Percentiles rank a stretch among this genome's conserved stretches.
Evolutionary conservation across 2,888 invertebrate species (phyloP).

Genomic region (Smittia sp.): DNA sequence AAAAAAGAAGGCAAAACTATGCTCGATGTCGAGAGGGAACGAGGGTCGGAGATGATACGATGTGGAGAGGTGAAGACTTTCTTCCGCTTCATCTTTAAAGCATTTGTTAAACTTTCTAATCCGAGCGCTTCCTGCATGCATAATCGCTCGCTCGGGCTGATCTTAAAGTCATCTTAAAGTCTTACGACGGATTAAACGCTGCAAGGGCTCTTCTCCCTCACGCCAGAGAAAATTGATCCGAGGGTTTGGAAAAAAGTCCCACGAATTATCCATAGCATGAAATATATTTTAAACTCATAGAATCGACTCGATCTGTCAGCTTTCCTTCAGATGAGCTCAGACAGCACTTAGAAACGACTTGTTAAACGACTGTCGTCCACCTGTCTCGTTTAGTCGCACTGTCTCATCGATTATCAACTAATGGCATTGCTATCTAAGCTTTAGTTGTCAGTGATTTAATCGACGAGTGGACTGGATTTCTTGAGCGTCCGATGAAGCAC

Average conservation of each 20-base stretch:
- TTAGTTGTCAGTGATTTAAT: too few relatives aligned
- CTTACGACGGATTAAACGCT: background rate
- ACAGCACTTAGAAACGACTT: too few relatives aligned
- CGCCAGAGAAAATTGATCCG: background rate
- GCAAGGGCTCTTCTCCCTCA: background rate
- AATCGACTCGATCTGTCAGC: too few relatives aligned
- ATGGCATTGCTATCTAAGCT: too few relatives aligned
- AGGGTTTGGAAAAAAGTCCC: background rate
- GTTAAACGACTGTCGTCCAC: too few relatives aligned
- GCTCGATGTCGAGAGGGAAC: background rate
- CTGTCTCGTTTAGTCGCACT: too few relatives aligned
- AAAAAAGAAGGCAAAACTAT: background rate
- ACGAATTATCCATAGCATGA: background rate
- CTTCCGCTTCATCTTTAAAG: background rate
- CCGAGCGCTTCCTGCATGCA: background rate
- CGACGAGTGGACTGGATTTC: too few relatives aligned
- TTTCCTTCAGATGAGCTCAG: too few relatives aligned
- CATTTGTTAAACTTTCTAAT: slow-evolving; percentile 9
- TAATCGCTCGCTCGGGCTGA: background rate
- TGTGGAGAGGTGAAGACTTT: background rate
- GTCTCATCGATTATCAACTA: too few relatives aligned
- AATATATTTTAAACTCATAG: too few relatives aligned
- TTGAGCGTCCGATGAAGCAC: too few relatives aligned
- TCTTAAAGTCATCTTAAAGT: slow-evolving; percentile 9
- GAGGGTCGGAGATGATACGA: background rate